A percentile compares a stretch with the other conserved stretches of the same genome.
Conservation (phyloP, 1,140 invertebrate genomes). For the Drosophila nebulosa region DNA sequence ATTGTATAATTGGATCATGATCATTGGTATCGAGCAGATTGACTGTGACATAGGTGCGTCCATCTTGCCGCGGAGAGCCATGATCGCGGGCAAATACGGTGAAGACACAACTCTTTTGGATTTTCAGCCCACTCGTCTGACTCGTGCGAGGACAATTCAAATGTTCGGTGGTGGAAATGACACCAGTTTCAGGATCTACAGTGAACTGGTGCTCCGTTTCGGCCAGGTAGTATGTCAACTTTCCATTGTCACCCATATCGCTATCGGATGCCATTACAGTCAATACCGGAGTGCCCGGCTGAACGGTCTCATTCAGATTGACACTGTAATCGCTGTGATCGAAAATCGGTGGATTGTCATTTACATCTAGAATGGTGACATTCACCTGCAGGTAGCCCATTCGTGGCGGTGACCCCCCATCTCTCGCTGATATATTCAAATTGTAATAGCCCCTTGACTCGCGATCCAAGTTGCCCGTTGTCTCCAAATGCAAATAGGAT, state of each 20-base stretch:
- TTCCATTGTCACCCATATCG: constrained; percentile 95
- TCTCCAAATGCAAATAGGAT: constrained; percentile 94
- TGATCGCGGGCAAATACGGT: constrained; percentile 96
- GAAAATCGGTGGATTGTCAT: constrained; percentile 97
- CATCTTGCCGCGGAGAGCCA: constrained; percentile 93
- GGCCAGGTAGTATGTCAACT: constrained; percentile 93
- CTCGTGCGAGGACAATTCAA: constrained; percentile 84
- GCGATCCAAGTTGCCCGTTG: constrained; percentile 93
- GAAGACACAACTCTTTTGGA: constrained; percentile 94
- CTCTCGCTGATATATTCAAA: constrained; percentile 93
- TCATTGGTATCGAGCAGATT: constrained; percentile 96
- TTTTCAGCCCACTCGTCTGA: constrained; percentile 73
- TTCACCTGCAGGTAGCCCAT: constrained; percentile 94
- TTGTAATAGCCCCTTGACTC: constrained; percentile 91
- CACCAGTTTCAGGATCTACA: constrained; percentile 93
- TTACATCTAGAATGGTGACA: constrained; percentile 94
- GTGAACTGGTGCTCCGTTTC: constrained; percentile 92
- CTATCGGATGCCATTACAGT: constrained; percentile 95
- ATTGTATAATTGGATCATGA: constrained; percentile 95
- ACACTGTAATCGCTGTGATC: constrained; percentile 96
- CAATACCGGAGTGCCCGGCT: constrained; percentile 91
- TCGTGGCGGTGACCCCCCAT: constrained; percentile 90
- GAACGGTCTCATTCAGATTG: constrained; percentile 94
- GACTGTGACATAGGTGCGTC: constrained; percentile 96
- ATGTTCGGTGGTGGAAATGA: constrained; percentile 90